Conservation (phyloP, 2,113 vertebrate species). For the Saguinus imperator region DNA sequence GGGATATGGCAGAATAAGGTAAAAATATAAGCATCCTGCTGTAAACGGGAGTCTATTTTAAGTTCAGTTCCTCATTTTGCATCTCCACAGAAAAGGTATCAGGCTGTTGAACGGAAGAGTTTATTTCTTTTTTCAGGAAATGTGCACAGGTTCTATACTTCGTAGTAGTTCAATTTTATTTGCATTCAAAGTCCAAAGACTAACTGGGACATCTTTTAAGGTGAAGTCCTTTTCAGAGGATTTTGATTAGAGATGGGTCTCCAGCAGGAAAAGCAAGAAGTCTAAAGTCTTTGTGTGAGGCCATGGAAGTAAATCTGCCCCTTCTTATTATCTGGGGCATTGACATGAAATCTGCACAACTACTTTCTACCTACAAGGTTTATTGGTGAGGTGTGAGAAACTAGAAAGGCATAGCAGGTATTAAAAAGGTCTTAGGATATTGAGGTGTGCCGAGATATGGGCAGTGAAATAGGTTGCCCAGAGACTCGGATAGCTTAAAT, state of each 20-base stretch:
- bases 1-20: background rate
- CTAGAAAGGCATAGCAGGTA: background rate
- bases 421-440: background rate
- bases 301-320: background rate
- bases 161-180: background rate
- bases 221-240: background rate
- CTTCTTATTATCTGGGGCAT: background rate
- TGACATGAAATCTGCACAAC: background rate
- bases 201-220: background rate
- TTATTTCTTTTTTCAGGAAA: background rate
- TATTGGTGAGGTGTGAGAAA: background rate
- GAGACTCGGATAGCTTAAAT: background rate
- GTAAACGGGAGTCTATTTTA: background rate
- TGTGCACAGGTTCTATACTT: background rate
- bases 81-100: no score
- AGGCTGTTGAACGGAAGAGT: background rate
- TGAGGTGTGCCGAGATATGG: no score
- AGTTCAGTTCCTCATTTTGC: background rate
- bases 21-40: background rate
- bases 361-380: background rate
- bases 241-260: background rate
- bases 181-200: background rate
- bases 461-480: background rate
- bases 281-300: background rate
- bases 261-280: background rate